Evolutionary conservation across 1,140 invertebrate genomes (phyloP).

Genomic region (Adelges cooleyi): DNA sequence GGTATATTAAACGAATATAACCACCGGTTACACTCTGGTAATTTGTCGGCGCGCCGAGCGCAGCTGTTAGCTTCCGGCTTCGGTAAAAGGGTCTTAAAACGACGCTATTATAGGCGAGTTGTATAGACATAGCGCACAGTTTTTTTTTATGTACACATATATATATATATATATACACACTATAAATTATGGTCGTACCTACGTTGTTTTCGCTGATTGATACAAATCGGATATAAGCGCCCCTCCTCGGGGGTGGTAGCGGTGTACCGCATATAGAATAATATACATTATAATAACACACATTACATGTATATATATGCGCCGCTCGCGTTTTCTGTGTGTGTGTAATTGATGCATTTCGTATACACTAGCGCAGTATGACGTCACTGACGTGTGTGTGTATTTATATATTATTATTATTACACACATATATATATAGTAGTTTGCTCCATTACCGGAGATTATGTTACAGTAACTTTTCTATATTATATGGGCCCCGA

Average conservation of each 20-base stretch:
- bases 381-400: conserved; percentile 3
- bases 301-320: not conserved
- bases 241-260: too few relatives aligned
- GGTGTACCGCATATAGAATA: too few relatives aligned
- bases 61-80: not conserved
- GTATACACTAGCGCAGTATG: not conserved
- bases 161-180: too few relatives aligned
- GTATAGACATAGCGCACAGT: too few relatives aligned
- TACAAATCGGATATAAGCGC: conserved; percentile 4
- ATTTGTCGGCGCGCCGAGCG: not conserved
- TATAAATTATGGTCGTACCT: too few relatives aligned
- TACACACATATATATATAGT: too few relatives aligned
- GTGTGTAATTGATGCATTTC: conserved; percentile 23
- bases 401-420: too few relatives aligned
- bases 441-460: conserved; percentile 20
- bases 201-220: not conserved
- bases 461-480: conserved; percentile 26
- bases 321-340: not conserved
- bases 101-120: too few relatives aligned
- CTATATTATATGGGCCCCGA: not conserved
- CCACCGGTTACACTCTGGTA: not conserved
- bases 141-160: too few relatives aligned
- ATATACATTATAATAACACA: not conserved
- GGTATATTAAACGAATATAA: not conserved
- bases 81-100: too few relatives aligned